A percentile compares a stretch with the other conserved stretches of the same genome.
Evolutionary conservation across 2,797 vertebrate genomes (phyloP).

Genomic region (Fistularia tabacaria): DNA sequence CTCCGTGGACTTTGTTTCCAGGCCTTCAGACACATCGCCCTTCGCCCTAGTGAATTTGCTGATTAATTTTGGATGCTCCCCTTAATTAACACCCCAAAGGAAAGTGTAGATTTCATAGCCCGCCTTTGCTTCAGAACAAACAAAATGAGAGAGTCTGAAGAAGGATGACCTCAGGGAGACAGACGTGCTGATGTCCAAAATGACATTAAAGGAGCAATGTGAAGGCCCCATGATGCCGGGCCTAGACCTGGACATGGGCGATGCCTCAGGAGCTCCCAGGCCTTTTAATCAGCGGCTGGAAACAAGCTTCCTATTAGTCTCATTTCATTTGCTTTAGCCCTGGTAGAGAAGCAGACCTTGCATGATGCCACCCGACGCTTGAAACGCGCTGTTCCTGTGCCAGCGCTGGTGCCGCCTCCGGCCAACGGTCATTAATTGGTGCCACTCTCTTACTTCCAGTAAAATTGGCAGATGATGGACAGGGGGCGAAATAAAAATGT

Average conservation of each 20-base stretch:
- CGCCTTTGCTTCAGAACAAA: conserved; percentile 71
- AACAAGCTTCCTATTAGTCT: conserved; percentile 90
- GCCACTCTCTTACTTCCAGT: conserved; percentile 87
- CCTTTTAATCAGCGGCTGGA: conserved; percentile 93
- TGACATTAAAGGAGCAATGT: conserved; percentile 89
- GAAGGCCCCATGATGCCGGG: conserved; percentile 65
- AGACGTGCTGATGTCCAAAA: conserved; percentile 83
- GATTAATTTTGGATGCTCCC: conserved; percentile 98
- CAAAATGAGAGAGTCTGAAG: conserved; percentile 86
- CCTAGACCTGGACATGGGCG: conserved; percentile 81
- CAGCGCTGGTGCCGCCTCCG: conserved; percentile 75
- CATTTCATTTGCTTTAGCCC: conserved; percentile 91
- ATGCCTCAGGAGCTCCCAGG: conserved; percentile 88
- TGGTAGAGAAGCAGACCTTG: conserved; percentile 77
- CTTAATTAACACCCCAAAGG: conserved; percentile 99
- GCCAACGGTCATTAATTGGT: conserved; percentile 86
- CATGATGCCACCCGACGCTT: conserved; percentile 91
- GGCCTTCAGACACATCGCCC: conserved; percentile 96
- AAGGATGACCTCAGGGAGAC: conserved; percentile 93
- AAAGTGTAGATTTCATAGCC: conserved; percentile 87
- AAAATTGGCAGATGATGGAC: conserved; percentile 87
- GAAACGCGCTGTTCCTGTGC: conserved; percentile 81
- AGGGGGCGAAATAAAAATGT: conserved; percentile 73
- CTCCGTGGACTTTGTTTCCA: conserved; percentile 83
- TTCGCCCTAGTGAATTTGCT: conserved; percentile 98